phyloP scores from a whole-genome alignment of 2,888 invertebrate genomes.

The Isotomurus palustris region DNA sequence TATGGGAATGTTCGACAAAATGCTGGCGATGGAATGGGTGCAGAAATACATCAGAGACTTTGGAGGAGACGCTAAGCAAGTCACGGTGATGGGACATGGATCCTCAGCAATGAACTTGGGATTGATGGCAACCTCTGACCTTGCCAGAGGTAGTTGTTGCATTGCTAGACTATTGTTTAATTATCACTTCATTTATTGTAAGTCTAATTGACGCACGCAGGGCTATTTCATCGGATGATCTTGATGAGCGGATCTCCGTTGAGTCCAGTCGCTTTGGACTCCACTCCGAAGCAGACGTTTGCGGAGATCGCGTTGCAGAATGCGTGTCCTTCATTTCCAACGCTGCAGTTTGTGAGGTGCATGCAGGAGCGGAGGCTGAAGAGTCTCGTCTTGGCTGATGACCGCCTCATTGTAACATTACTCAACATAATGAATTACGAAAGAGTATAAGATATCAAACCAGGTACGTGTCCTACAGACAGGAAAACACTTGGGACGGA shows the following conservation, averaged over 20 bases:
- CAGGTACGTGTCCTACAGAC: conserved; percentile 12
- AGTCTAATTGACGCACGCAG: conserved; percentile 9
- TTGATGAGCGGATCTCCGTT: conserved; percentile 38
- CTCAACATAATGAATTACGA: not conserved
- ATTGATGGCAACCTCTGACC: conserved; percentile 35
- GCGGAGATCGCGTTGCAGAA: conserved; percentile 37
- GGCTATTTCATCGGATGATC: conserved; percentile 38
- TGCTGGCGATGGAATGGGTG: conserved; percentile 38
- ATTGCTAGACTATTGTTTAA: not conserved
- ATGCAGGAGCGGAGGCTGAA: conserved; percentile 30
- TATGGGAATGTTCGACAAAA: conserved; percentile 35
- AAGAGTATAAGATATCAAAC: not conserved
- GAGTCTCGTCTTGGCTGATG: conserved; percentile 28
- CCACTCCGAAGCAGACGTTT: conserved; percentile 36
- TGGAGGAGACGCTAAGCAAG: conserved; percentile 36
- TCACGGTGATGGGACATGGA: conserved; percentile 40
- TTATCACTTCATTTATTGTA: not conserved
- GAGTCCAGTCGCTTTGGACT: conserved; percentile 32
- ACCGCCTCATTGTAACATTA: conserved; percentile 23
- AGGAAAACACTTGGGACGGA: conserved; percentile 34
- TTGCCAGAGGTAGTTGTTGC: conserved; percentile 21
- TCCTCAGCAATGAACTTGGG: conserved; percentile 38
- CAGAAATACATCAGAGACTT: conserved; percentile 32
- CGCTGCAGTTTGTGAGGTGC: conserved; percentile 36
- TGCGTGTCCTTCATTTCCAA: conserved; percentile 38